phyloP scores from a whole-genome alignment of 2,113 vertebrate species.

The Limanda limanda region DNA sequence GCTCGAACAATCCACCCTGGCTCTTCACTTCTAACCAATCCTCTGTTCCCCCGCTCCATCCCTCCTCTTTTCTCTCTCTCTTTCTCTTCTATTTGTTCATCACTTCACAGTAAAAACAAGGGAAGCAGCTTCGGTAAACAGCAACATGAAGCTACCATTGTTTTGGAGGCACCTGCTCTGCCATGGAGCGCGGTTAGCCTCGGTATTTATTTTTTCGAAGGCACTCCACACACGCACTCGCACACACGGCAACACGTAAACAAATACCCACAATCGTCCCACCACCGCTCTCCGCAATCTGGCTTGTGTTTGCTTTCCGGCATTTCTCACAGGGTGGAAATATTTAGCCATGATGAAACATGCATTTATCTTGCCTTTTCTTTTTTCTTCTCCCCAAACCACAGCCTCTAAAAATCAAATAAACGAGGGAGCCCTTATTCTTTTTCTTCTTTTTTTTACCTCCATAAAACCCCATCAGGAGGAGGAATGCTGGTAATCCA shows the following conservation, averaged over 20 bases:
- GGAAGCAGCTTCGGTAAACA: conserved; percentile 63
- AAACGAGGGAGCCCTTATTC: conserved; percentile 75
- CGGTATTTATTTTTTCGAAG: conserved; percentile 69
- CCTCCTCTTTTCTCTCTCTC: conserved; percentile 3
- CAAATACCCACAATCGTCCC: conserved; percentile 77
- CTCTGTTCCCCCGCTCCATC: conserved; percentile 6
- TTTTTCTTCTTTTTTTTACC: conserved; percentile 65
- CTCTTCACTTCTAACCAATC: conserved; percentile 33
- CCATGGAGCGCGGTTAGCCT: conserved; percentile 61
- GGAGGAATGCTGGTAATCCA: conserved; percentile 78
- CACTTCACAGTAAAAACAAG: conserved; percentile 55
- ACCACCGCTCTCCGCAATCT: conserved; percentile 76
- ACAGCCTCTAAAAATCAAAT: conserved; percentile 82
- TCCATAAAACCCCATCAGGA: conserved; percentile 80
- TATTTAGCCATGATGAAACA: conserved; percentile 81
- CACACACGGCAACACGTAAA: conserved; percentile 68
- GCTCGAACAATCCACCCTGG: conserved; percentile 28
- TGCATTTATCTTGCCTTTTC: conserved; percentile 78
- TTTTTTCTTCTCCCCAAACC: conserved; percentile 40
- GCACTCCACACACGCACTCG: conserved; percentile 11
- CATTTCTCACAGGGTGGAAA: conserved; percentile 80
- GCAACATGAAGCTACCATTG: conserved; percentile 59
- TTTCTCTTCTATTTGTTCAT: conserved; percentile 51
- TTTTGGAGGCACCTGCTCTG: conserved; percentile 78
- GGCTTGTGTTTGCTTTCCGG: conserved; percentile 79